A percentile compares a stretch with the other conserved stretches of the same genome.
Conservation (phyloP, 2,797 vertebrate species). For the Periparus ater region DNA sequence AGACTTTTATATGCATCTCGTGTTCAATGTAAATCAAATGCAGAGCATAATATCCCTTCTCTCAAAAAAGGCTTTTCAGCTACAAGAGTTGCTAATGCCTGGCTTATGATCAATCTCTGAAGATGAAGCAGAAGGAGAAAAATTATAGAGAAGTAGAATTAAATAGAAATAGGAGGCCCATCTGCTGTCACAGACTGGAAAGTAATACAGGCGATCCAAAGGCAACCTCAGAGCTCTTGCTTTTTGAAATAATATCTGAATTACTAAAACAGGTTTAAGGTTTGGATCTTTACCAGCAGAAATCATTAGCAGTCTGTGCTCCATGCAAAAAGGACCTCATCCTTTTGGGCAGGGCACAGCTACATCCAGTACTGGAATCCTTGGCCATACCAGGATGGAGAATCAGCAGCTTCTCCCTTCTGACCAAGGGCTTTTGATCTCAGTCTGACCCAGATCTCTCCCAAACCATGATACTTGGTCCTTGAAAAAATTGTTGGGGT, state of each 20-base stretch:
- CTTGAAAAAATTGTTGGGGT: not conserved
- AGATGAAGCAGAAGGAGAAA: not conserved
- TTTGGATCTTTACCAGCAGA: not conserved
- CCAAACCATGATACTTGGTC: not conserved
- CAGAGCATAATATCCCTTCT: not conserved
- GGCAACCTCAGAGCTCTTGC: not conserved
- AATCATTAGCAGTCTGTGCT: not conserved
- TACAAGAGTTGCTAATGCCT: not conserved
- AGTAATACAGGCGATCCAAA: not conserved
- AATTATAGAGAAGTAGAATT: not conserved
- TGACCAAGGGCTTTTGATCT: not conserved
- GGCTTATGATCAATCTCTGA: not conserved
- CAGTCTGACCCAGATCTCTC: not conserved
- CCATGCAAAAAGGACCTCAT: not conserved
- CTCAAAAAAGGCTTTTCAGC: not conserved
- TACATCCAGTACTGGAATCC: not conserved
- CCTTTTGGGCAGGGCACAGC: not conserved
- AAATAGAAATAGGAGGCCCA: not conserved
- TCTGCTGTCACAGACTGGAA: not conserved
- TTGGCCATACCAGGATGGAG: not conserved
- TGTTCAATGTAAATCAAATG: not conserved
- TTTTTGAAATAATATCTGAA: not conserved
- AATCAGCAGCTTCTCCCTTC: not conserved
- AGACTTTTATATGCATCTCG: not conserved
- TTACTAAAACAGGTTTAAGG: not conserved